phyloP scores from a whole-genome alignment of 2,888 invertebrate species.

The Lamproptera curius region DNA sequence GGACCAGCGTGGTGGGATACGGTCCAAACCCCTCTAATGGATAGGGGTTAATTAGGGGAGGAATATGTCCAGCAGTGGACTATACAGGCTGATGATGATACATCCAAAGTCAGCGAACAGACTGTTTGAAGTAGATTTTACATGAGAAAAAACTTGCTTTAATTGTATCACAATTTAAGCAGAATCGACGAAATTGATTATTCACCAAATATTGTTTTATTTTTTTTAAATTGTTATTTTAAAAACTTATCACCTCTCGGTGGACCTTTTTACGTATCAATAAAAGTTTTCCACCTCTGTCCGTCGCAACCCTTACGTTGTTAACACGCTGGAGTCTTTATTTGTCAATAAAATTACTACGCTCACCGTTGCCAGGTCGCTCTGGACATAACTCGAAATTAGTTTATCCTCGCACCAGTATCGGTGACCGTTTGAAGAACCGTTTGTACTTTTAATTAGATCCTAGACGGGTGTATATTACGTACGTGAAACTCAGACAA shows the following conservation, averaged over 20 bases:
- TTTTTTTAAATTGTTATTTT: no score
- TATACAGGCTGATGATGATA: no score
- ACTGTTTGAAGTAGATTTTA: no score
- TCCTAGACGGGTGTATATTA: slow-evolving; percentile 45
- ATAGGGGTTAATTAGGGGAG: no score
- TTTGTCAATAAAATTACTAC: slow-evolving; percentile 64
- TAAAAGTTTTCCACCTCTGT: slow-evolving; percentile 32
- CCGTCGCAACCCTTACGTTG: slow-evolving; percentile 35
- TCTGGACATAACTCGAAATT: slow-evolving; percentile 62
- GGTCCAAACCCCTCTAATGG: no score
- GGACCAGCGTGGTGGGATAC: no score
- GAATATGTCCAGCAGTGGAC: no score
- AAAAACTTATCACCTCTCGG: slow-evolving; percentile 1
- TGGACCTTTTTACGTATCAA: slow-evolving; percentile 19
- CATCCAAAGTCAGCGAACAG: no score
- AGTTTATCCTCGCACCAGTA: slow-evolving; percentile 68
- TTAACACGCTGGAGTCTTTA: slow-evolving; percentile 52
- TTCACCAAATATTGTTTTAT: no score
- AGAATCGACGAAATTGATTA: no score
- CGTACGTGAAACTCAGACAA: slow-evolving; percentile 41
- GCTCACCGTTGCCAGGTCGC: slow-evolving; percentile 41
- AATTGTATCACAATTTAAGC: no score
- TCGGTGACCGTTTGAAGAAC: slow-evolving; percentile 67
- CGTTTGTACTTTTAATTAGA: slow-evolving; percentile 72
- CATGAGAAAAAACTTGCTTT: no score